A percentile compares a stretch with the other conserved stretches of the same genome.
phyloP scores from a whole-genome alignment of 2,888 invertebrate genomes.

The Synanthedon vespiformis region DNA sequence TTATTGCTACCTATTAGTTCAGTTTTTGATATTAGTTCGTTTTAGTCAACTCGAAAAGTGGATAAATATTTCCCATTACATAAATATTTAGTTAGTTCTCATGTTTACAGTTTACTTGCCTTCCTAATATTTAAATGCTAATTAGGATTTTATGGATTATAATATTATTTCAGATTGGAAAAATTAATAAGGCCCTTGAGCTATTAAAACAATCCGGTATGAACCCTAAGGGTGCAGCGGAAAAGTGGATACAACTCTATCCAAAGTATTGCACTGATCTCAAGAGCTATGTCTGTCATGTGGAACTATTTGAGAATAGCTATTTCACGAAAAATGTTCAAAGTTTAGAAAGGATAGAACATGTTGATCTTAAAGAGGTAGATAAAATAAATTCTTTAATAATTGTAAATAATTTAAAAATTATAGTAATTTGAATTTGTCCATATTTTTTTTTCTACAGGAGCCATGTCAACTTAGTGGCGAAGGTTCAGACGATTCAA shows the following conservation, averaged over 20 bases:
- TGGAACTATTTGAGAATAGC: slow-evolving; percentile 28
- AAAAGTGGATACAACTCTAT: slow-evolving; percentile 40
- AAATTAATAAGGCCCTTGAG: slow-evolving; percentile 42
- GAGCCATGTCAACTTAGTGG: slow-evolving; percentile 6
- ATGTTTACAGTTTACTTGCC: too few species aligned
- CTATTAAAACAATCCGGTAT: slow-evolving; percentile 37
- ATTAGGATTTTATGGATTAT: too few species aligned
- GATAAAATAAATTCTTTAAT: not conserved
- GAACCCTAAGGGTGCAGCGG: slow-evolving; percentile 27
- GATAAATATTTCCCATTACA: too few species aligned
- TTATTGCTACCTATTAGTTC: too few species aligned
- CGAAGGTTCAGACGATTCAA: slow-evolving; percentile 5
- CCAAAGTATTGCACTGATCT: slow-evolving; percentile 41
- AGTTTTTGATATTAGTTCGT: too few species aligned
- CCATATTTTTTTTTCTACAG: slow-evolving; percentile 1
- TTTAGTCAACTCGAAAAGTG: too few species aligned
- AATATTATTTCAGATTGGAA: slow-evolving; percentile 26
- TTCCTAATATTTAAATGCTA: too few species aligned
- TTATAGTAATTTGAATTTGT: not conserved
- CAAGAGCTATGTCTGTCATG: slow-evolving; percentile 30
- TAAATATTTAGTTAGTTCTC: too few species aligned
- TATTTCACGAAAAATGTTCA: slow-evolving; percentile 31
- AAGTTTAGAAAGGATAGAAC: slow-evolving; percentile 21
- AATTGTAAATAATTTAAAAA: not conserved
- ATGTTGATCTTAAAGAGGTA: slow-evolving; percentile 16